A percentile compares a stretch with the other conserved stretches of the same genome.
phyloP scores from a whole-genome alignment of 2,113 vertebrate genomes.

The Ceuthmochares aereus region DNA sequence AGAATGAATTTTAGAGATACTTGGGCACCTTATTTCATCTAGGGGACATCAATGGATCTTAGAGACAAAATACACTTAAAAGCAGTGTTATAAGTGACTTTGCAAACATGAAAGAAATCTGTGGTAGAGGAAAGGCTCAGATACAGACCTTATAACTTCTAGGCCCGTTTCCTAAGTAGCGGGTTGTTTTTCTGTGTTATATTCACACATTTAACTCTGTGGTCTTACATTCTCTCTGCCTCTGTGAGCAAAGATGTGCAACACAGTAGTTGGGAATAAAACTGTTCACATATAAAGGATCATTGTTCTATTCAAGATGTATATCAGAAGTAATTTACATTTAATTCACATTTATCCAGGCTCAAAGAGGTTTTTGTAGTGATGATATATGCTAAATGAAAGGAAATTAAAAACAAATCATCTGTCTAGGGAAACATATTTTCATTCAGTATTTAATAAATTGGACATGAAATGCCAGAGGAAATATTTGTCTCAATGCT shows the following conservation, averaged over 20 bases:
- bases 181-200: not conserved
- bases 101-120: not conserved
- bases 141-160: not conserved
- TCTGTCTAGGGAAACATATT: not conserved
- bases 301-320: not conserved
- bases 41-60: not conserved
- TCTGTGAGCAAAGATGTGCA: not conserved
- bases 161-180: not conserved
- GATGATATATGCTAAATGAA: not conserved
- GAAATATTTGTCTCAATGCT: not conserved
- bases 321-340: slow-evolving; percentile 30
- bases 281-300: slow-evolving; percentile 25
- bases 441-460: slow-evolving; percentile 6
- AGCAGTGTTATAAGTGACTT: not conserved
- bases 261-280: not conserved
- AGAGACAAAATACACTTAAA: not conserved
- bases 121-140: not conserved
- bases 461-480: not conserved
- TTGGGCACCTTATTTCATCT: not conserved
- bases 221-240: not conserved
- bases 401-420: slow-evolving; percentile 23
- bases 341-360: slow-evolving; percentile 26
- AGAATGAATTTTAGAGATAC: not conserved
- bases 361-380: not conserved
- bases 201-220: not conserved